Conservation (phyloP, 2,797 vertebrate species). For the Ataeniobius toweri region DNA sequence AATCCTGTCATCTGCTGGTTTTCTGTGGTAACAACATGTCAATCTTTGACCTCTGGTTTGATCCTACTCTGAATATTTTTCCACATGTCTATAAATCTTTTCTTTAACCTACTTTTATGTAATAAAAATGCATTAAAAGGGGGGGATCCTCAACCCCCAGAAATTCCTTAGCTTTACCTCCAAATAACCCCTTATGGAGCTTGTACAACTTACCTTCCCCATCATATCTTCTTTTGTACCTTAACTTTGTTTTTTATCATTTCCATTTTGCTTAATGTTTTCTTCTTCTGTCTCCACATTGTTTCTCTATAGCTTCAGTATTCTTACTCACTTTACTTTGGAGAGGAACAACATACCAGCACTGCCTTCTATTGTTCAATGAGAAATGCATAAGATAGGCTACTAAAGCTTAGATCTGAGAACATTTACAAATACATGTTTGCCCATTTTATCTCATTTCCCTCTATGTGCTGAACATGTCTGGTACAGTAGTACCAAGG, state of each 20-base stretch:
- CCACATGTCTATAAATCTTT: too few species aligned
- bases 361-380: slow-evolving; percentile 60
- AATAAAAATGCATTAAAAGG: too few species aligned
- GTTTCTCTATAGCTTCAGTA: slow-evolving; percentile 8
- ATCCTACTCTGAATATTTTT: background rate
- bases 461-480: background rate
- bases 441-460: background rate
- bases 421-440: background rate
- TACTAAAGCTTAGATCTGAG: background rate
- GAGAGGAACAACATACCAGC: slow-evolving; percentile 16
- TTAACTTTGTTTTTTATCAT: slow-evolving; percentile 6
- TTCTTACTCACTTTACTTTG: background rate
- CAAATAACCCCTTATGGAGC: background rate
- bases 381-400: background rate
- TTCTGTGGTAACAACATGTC: background rate
- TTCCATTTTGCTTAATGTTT: background rate
- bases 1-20: slow-evolving; percentile 8
- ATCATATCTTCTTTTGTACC: background rate
- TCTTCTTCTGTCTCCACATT: background rate
- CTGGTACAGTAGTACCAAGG: too few species aligned
- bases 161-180: background rate
- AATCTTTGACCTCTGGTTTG: background rate
- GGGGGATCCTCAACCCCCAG: too few species aligned
- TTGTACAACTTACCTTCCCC: background rate
- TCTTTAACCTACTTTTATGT: too few species aligned